Conservation (phyloP, 2,797 vertebrate genomes). For the Coregonus sp. region DNA sequence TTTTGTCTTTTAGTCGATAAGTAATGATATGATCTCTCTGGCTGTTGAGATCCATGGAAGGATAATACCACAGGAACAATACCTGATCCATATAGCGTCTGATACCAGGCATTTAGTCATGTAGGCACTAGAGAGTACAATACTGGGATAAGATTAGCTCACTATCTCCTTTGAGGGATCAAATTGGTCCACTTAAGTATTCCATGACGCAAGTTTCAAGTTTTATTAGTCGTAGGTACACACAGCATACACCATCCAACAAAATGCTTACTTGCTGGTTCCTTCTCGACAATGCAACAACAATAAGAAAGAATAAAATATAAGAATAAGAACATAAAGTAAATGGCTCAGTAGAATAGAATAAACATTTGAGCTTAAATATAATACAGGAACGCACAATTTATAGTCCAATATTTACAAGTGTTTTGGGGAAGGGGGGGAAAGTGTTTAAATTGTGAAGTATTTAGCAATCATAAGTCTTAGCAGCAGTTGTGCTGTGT, state of each 20-base stretch:
- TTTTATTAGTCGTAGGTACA: no score
- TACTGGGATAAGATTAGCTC: constrained; percentile 54
- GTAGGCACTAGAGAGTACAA: constrained; percentile 21
- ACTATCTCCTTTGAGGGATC: constrained; percentile 24
- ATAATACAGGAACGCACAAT: no score
- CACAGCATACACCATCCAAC: no score
- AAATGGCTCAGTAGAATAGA: no score
- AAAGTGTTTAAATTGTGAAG: no score
- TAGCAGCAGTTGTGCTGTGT: background rate
- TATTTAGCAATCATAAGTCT: background rate
- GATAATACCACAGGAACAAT: constrained; percentile 27
- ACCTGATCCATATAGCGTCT: constrained; percentile 16
- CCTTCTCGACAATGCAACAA: no score
- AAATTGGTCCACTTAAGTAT: constrained; percentile 11
- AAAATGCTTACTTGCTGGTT: no score
- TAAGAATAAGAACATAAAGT: no score
- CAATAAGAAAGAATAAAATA: no score
- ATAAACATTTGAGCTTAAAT: no score
- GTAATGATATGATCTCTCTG: background rate
- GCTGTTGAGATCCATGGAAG: background rate
- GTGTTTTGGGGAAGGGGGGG: no score
- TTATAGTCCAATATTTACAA: no score
- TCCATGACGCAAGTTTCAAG: constrained; percentile 47
- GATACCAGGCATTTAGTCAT: constrained; percentile 15
- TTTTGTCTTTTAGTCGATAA: background rate